Evolutionary conservation across 2,888 invertebrate species (phyloP), one percentile per base, ranked within the genome.

Genomic region (Latheticus oryzae): DNA sequence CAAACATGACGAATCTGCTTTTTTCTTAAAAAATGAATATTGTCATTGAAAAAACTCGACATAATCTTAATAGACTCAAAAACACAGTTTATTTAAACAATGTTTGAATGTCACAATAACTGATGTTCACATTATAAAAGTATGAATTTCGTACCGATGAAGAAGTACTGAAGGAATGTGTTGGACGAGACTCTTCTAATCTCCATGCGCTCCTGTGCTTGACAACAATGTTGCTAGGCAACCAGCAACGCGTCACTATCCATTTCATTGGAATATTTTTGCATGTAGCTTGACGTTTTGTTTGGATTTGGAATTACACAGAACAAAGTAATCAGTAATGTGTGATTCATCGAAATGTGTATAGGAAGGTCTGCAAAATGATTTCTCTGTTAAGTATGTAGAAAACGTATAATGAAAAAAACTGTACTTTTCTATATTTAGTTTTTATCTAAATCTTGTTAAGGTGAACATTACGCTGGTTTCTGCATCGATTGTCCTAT

Each of bases 181-280:
- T 57, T 65, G 61, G 58, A 47, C 61, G 50, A 60, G 58, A 51
- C 63, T 55, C 43, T 57, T 42, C 56, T 57, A 66, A 65, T 68
- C 65, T 67, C 59, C 68, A 69, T 66, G 68, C 68, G 70, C 72
- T 71, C 64, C 65, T 57, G 68, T 66, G 73, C 74, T 71, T 75
- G 76, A 74, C 76, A 76, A 75, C 75, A 76, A 74, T 68, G 75
- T 76, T 74, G 71, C 76, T 65, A 73, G 68, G 76, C 74, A 74
- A 75, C 76, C 69, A 65, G 42, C 65, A 61, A 68, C 65, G 66
- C 70, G 70, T 67, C 67, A 62, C 58, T 58, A 62, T 65, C 54
- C 55, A 54, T 58, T 60, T 56, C 57, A 42, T 57, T 50, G 37
- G 53, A 55, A 43, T 12, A 40, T 52, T 52, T n/a, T n/a, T 42